Percentiles rank a stretch among this genome's conserved stretches.
These are phyloP conservation scores for Penaeus vannamei DNA, from an alignment of 1,140 invertebrate species.

Conservation along the genomic window DNA sequence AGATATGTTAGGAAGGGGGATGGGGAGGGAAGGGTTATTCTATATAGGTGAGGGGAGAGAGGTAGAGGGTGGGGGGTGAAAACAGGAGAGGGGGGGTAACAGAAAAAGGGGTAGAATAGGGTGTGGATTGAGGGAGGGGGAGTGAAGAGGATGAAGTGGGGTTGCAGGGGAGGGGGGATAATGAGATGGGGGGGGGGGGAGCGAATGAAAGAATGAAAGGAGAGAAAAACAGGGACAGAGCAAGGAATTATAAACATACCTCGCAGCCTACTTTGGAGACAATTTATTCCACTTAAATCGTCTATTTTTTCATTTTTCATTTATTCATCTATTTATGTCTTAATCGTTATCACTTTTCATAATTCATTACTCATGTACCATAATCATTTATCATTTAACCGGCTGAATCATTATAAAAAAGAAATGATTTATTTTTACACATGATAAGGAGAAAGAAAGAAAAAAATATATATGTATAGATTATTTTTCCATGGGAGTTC, in stretches of 20 bases:
- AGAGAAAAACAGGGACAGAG: constrained; percentile 25
- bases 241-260: background rate
- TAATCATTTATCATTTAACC: no score
- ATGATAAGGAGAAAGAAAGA: no score
- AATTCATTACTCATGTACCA: no score
- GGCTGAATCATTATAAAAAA: no score
- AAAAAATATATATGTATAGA: no score
- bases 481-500: no score
- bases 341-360: no score
- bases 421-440: no score
- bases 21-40: background rate
- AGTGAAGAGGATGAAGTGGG: constrained; percentile 6
- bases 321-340: no score
- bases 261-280: no score
- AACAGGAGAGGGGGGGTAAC: background rate
- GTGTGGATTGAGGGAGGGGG: background rate
- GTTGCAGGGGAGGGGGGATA: background rate
- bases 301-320: no score
- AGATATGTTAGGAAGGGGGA: background rate
- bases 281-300: no score
- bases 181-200: background rate
- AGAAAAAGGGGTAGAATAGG: background rate
- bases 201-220: constrained; percentile 20
- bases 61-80: background rate
- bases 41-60: background rate